These are phyloP conservation scores for Helostoma temminkii DNA, from an alignment of 2,797 vertebrate genomes.

Conservation along the genomic window DNA sequence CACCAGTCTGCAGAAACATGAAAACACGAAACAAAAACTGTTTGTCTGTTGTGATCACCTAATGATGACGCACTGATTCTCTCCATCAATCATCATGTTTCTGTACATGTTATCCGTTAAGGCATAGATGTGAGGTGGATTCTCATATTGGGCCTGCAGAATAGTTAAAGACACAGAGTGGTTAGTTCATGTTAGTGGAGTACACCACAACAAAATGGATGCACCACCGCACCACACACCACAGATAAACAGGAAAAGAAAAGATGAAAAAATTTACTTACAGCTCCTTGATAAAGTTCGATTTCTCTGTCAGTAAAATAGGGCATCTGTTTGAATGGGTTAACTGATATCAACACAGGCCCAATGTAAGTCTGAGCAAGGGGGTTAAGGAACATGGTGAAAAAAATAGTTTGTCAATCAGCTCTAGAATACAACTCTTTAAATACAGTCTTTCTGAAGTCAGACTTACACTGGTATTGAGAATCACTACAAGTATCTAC, in stretches of 20 bases:
- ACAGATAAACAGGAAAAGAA: background rate
- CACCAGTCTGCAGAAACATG: background rate
- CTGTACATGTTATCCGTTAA: constrained; percentile 97
- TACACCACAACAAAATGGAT: background rate
- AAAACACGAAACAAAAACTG: background rate
- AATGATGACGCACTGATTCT: constrained; percentile 98
- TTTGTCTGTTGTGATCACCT: constrained; percentile 84
- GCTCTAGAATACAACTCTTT: background rate
- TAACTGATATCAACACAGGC: constrained; percentile 94
- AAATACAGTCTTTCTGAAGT: too few species aligned
- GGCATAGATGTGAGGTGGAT: constrained; percentile 96
- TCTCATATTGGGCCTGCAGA: constrained; percentile 95
- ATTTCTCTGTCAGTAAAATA: constrained; percentile 96
- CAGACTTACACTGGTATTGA: background rate
- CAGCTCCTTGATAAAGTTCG: constrained; percentile 96
- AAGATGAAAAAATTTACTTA: constrained; percentile 76
- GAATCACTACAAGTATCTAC: background rate
- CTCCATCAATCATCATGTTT: constrained; percentile 97
- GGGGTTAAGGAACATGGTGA: constrained; percentile 80
- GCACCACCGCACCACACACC: background rate
- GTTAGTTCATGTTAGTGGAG: background rate
- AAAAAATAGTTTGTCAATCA: background rate
- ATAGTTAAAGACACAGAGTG: constrained; percentile 1
- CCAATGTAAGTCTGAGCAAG: constrained; percentile 93
- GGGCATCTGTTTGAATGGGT: constrained; percentile 99